Conservation (phyloP, 2,113 vertebrate species). For the Epinephelus cyanopodus region DNA sequence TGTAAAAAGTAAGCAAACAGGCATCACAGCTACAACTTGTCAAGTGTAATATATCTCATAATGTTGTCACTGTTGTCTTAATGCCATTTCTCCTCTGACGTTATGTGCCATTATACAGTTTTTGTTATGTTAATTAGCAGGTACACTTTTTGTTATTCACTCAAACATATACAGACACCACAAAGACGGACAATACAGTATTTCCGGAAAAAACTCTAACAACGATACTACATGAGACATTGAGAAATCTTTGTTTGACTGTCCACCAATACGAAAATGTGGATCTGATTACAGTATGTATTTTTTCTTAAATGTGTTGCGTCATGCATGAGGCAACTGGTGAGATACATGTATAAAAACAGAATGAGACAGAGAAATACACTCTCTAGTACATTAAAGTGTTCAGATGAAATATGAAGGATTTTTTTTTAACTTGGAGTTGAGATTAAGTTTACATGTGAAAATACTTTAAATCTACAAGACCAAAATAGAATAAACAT, state of each 20-base stretch:
- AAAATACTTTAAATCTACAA: slow-evolving; percentile 49
- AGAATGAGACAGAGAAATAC: neutral
- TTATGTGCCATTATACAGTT: slow-evolving; percentile 28
- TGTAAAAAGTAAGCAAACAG: slow-evolving; percentile 26
- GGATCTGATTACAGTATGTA: slow-evolving; percentile 35
- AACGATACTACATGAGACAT: neutral
- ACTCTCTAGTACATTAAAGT: slow-evolving; percentile 38
- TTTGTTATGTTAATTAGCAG: slow-evolving; percentile 23
- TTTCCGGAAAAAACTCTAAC: slow-evolving; percentile 19
- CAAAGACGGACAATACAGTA: slow-evolving; percentile 10
- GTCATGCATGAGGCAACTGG: slow-evolving; percentile 25
- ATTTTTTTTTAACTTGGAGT: slow-evolving; percentile 49
- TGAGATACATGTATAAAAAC: slow-evolving; percentile 14
- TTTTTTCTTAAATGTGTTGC: slow-evolving; percentile 54
- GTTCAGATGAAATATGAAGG: slow-evolving; percentile 43
- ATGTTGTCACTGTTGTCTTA: slow-evolving; percentile 10
- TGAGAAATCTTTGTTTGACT: neutral
- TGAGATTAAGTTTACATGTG: slow-evolving; percentile 62
- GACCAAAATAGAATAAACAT: slow-evolving; percentile 75
- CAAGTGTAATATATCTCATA: slow-evolving; percentile 25
- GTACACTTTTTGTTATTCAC: slow-evolving; percentile 21
- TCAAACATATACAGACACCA: slow-evolving; percentile 12
- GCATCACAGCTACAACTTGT: slow-evolving; percentile 3
- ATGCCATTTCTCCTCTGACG: slow-evolving; percentile 22
- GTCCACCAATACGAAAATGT: slow-evolving; percentile 24